Base-by-base conservation (phyloP, 2,797 vertebrate genomes). In the Bradypodion ventrale region DNA sequence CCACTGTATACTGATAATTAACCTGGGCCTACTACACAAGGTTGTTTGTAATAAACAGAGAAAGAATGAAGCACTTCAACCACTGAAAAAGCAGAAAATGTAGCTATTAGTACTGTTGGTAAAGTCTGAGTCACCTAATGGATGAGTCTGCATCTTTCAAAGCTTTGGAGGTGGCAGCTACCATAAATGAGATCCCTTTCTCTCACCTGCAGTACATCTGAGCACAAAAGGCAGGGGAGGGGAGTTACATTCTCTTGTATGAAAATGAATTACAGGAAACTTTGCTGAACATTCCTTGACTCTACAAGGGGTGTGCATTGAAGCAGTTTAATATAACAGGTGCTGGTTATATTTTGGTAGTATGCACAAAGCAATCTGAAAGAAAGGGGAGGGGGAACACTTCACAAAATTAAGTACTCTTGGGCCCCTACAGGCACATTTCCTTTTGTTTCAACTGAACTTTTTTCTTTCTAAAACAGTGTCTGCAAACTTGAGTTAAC, bases 381-480 rank as follows among this genome's bases (percentile, higher is more conserved):
- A 46, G 56, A 49, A 44, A 23, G 52, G 3, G 52, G 52, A 19
- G 52, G 52, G 35, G 8, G 12, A 68, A n/a, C 5, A 10, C 12
- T 75, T 83, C 75, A 27, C 75, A 80, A 83, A 69, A 52, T 60
- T 69, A 81, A 35, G 84, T 68, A 60, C 13, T 32, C 52, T 21
- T 62, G 16, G 42, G 63, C 49, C 16, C 56, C 74, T 60, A 37
- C 35, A 65, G 63, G 46, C 63, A 84, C 29, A 69, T 62, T 49
- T 62, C 7, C 7, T 37, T 84, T 65, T 60, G 49, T n/a, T 77
- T 66, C 68, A n/a, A n/a, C 19, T 23, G 52, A 77, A 73, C 72
- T 56, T 79, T 56, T 79, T 59, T 56, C 79, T 75, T 87, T 80
- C 13, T 78, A 21, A 42, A 84, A 52, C 59, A 68, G 66, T 74